phyloP scores from a whole-genome alignment of 2,888 invertebrate genomes.

The Dasypogon diadema region DNA sequence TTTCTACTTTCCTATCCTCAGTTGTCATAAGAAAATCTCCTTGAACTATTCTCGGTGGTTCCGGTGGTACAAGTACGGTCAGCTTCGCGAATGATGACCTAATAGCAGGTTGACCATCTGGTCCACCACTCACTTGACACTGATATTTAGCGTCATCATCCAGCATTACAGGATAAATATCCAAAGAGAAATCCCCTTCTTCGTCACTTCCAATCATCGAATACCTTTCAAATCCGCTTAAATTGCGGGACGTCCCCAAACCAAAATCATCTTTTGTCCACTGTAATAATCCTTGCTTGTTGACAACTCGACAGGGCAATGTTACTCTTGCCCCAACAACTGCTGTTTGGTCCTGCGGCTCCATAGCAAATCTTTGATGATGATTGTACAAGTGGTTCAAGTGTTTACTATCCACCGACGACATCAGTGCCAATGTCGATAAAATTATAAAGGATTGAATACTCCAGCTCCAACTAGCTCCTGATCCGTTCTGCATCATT shows the following conservation, averaged over 20 bases:
- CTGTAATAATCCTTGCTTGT: constrained; percentile 90
- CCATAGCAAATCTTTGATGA: constrained; percentile 89
- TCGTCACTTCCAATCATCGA: constrained; percentile 96
- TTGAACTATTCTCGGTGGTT: constrained; percentile 88
- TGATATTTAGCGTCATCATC: constrained; percentile 95
- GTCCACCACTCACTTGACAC: constrained; percentile 91
- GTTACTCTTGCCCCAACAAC: constrained; percentile 89
- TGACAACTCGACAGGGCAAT: constrained; percentile 89
- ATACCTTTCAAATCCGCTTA: constrained; percentile 93
- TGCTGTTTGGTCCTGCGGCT: constrained; percentile 91
- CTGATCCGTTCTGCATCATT: constrained; percentile 9
- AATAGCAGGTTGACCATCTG: constrained; percentile 81
- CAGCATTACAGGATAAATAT: constrained; percentile 88
- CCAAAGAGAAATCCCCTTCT: constrained; percentile 93
- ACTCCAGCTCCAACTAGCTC: neutral
- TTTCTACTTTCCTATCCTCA: constrained; percentile 88
- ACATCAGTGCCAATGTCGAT: neutral
- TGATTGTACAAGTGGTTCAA: constrained; percentile 30
- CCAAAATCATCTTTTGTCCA: constrained; percentile 99
- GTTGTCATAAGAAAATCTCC: constrained; percentile 87
- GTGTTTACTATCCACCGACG: constrained; percentile 15
- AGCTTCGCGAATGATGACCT: constrained; percentile 87
- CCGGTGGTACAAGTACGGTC: constrained; percentile 90
- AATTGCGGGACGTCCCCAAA: constrained; percentile 87
- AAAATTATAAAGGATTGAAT: neutral